Conservation (phyloP, 1,140 invertebrate species). For the Solenopsis invicta region DNA sequence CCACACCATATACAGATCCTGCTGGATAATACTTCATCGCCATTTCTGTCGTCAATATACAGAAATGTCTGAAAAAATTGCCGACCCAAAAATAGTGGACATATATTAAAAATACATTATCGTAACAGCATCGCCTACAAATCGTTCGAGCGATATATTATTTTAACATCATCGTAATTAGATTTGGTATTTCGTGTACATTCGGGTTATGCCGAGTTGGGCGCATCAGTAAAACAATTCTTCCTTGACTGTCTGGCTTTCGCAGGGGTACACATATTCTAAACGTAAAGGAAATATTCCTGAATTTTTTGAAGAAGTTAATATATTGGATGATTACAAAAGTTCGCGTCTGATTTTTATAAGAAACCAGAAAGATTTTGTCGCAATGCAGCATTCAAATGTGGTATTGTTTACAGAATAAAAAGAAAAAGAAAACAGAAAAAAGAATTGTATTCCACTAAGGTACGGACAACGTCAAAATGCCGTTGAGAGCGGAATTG, state of each 20-base stretch:
- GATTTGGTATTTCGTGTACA: conserved; percentile 86
- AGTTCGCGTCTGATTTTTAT: not conserved
- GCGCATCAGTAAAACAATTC: conserved; percentile 88
- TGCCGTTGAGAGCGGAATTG: not conserved
- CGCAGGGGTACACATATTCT: conserved; percentile 88
- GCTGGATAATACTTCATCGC: conserved; percentile 86
- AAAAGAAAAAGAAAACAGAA: too few species aligned
- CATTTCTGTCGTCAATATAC: conserved; percentile 88
- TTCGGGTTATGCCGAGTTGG: conserved; percentile 88
- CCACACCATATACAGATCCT: conserved; percentile 89
- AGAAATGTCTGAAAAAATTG: conserved; percentile 80
- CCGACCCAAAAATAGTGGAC: not conserved
- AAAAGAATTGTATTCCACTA: not conserved
- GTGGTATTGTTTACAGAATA: too few species aligned
- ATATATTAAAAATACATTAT: not conserved
- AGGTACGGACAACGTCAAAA: not conserved
- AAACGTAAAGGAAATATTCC: conserved; percentile 5
- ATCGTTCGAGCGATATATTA: not conserved
- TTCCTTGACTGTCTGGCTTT: conserved; percentile 85
- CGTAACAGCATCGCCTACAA: not conserved
- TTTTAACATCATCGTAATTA: conserved; percentile 86
- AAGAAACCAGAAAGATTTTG: not conserved
- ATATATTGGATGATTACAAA: not conserved
- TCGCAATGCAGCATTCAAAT: too few species aligned
- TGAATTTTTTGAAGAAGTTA: conserved; percentile 81